Conservation (phyloP, 2,113 vertebrate species). For the Odontophorus gujanensis region DNA sequence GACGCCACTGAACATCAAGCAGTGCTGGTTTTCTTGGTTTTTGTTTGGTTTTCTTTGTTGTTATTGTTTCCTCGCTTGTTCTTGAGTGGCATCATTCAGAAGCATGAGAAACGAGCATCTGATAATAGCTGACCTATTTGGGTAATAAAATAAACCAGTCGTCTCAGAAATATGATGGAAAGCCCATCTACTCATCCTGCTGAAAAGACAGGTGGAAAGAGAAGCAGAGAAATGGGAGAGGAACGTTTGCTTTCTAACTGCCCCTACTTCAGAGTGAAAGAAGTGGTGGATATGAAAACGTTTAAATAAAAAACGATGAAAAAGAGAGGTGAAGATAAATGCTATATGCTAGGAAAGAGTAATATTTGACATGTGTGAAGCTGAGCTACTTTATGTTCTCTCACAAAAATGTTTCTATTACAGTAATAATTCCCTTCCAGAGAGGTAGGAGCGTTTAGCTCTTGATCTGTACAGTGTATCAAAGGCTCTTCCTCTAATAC, state of each 20-base stretch:
- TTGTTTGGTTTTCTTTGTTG: no score
- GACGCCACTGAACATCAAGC: neutral
- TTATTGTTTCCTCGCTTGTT: no score
- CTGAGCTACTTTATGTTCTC: neutral
- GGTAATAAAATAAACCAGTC: neutral
- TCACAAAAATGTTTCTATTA: neutral
- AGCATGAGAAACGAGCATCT: neutral
- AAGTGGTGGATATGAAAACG: neutral
- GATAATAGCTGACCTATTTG: neutral
- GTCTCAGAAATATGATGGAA: neutral
- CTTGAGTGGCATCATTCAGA: neutral
- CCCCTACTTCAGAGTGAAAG: neutral
- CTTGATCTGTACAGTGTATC: neutral
- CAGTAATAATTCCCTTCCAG: neutral
- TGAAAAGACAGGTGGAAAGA: neutral
- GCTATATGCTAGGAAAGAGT: neutral
- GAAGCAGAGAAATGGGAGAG: neutral
- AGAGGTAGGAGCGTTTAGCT: neutral
- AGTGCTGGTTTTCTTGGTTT: neutral
- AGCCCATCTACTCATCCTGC: neutral
- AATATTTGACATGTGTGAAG: neutral
- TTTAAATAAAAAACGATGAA: neutral
- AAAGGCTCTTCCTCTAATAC: neutral
- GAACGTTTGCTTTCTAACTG: neutral
- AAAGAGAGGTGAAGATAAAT: neutral